Base-by-base conservation (phyloP, 2,888 invertebrate species). In the Eucera pruinosa region DNA sequence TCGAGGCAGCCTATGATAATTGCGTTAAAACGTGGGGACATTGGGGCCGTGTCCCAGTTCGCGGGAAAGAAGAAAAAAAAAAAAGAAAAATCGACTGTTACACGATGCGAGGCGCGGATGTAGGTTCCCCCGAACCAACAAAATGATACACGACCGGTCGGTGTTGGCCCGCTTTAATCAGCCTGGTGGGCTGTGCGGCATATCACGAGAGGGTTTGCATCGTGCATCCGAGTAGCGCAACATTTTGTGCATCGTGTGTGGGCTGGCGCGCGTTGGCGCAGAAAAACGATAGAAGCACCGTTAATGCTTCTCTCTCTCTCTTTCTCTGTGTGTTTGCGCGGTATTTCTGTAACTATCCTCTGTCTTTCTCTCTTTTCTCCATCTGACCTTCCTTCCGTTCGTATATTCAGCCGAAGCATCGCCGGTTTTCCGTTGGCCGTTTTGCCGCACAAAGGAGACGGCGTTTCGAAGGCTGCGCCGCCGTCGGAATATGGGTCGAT, bases 401-500 rank as follows among this genome's bases (percentile, higher is more conserved):
- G 47, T 58, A n/a, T 41, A 64, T 64, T 36, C 48, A 20, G n/a
- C 54, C 52, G n/a, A n/a, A 7, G 36, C 43, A n/a, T n/a, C 27
- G 15, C 54, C 48, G 18, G 48, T 62, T 48, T 48, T 18, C 23
- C n/a, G n/a, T n/a, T 9, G 47, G n/a, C 11, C 50, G 39, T 52
- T 45, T 68, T 62, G 20, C 43, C 66, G 61, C 65, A 70, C 36
- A 77, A 73, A 57, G 76, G 52, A 48, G 33, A 47, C 18, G 58
- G 47, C 30, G 68, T n/a, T 73, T 80, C 79, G 84, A 86, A 89
- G 87, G 86, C 82, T 87, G 74, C n/a, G 58, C 30, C 47, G n/a
- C n/a, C n/a, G n/a, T 36, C 41, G 47, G 78, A 80, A 89, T 85
- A 78, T 89, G 81, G 88, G 87, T 88, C 88, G 86, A 85, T 87